Evolutionary conservation across 2,113 vertebrate genomes (phyloP).

Genomic region (Chaenogobius annularis): DNA sequence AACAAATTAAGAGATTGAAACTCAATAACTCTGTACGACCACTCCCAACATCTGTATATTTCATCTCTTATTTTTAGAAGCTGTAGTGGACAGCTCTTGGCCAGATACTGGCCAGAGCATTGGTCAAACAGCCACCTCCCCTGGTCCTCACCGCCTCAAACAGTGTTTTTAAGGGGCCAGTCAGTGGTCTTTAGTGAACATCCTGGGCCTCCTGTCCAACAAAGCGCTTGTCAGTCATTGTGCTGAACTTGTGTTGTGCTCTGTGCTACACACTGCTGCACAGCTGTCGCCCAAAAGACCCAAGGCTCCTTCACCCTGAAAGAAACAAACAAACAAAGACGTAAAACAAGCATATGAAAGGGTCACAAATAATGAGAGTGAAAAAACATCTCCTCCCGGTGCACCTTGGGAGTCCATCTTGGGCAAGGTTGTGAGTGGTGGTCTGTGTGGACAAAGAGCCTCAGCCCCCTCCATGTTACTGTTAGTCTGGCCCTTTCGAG

Average conservation of each 20-base stretch:
- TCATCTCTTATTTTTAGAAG: not conserved
- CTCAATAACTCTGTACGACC: not conserved
- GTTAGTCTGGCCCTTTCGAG: constrained; percentile 73
- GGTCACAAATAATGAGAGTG: constrained; percentile 75
- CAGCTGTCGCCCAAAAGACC: constrained; percentile 73
- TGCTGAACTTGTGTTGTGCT: constrained; percentile 72
- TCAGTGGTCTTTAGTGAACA: constrained; percentile 67
- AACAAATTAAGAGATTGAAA: no score
- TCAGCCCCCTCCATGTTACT: constrained; percentile 71
- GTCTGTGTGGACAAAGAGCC: constrained; percentile 65
- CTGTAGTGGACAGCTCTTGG: constrained; percentile 28
- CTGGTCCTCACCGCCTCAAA: constrained; percentile 42
- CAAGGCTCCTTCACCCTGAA: constrained; percentile 68
- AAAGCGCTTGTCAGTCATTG: constrained; percentile 77
- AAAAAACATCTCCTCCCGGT: constrained; percentile 73
- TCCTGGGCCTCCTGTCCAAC: constrained; percentile 68
- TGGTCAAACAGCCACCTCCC: constrained; percentile 24
- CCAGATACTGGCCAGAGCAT: constrained; percentile 16
- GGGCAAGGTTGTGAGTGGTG: constrained; percentile 59
- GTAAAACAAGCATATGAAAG: constrained; percentile 73
- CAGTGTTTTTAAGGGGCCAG: constrained; percentile 59
- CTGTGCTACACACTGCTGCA: constrained; percentile 63
- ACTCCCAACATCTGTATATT: not conserved
- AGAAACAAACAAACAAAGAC: constrained; percentile 79
- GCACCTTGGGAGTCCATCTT: constrained; percentile 74